phyloP scores from a whole-genome alignment of 2,113 vertebrate genomes.

The Acanthisitta chloris region DNA sequence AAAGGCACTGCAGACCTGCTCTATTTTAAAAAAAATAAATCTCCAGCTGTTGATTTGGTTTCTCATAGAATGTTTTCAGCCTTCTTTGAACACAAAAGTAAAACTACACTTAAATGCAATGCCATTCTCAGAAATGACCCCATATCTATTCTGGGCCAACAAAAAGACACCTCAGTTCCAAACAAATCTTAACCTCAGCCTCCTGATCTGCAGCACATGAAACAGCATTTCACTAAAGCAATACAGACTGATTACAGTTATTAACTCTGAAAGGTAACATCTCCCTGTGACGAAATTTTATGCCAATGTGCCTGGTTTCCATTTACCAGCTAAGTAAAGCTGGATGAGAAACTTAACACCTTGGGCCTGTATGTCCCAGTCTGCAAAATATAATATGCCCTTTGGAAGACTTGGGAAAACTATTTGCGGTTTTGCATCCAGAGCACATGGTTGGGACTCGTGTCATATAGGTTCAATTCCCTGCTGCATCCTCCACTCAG shows the following conservation, averaged over 20 bases:
- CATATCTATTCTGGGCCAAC: neutral
- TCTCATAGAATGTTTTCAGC: neutral
- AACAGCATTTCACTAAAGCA: neutral
- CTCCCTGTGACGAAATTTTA: conserved; percentile 6
- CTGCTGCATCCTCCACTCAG: neutral
- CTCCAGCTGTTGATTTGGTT: neutral
- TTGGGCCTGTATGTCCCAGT: neutral
- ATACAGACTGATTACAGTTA: neutral
- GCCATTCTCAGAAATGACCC: neutral
- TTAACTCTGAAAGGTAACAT: neutral
- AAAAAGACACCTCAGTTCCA: neutral
- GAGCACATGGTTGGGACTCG: neutral
- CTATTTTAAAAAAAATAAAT: neutral
- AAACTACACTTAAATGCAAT: neutral
- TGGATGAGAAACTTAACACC: conserved; percentile 47
- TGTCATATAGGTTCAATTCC: neutral
- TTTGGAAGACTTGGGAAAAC: conserved; percentile 30
- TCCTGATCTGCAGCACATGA: neutral
- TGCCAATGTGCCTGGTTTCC: conserved; percentile 41
- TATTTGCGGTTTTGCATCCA: conserved; percentile 39
- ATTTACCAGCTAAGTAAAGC: conserved; percentile 15
- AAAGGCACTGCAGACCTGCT: neutral
- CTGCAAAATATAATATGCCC: conserved; percentile 35
- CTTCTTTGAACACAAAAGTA: neutral
- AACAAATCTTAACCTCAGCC: neutral